Percentiles rank a stretch among this genome's conserved stretches.
These are phyloP conservation scores for Euproctis similis DNA, from an alignment of 2,888 invertebrate genomes.

Conservation along the genomic window DNA sequence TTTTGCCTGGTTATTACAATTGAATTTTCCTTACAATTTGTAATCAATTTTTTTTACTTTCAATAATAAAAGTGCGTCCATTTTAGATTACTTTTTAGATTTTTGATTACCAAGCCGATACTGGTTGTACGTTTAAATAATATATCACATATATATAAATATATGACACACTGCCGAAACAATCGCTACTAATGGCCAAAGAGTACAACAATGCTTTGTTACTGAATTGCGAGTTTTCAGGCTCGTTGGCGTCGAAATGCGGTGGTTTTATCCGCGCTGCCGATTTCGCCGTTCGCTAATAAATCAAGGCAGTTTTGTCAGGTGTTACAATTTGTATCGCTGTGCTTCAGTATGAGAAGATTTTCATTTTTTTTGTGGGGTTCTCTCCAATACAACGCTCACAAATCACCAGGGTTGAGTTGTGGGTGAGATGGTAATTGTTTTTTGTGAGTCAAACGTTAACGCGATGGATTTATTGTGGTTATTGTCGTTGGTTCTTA, in stretches of 20 bases:
- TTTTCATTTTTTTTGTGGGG: conserved; percentile 31
- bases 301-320: conserved; percentile 52
- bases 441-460: conserved; percentile 14
- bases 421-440: conserved; percentile 28
- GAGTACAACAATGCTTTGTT: conserved; percentile 35
- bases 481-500: conserved; percentile 4
- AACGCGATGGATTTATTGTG: conserved; percentile 16
- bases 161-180: conserved; percentile 29
- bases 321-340: conserved; percentile 47
- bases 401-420: conserved; percentile 26
- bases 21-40: too few relatives aligned
- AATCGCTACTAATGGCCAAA: conserved; percentile 32
- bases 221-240: conserved; percentile 30
- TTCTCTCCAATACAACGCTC: conserved; percentile 19
- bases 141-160: too few relatives aligned
- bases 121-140: too few relatives aligned
- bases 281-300: conserved; percentile 37
- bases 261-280: conserved; percentile 37
- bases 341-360: conserved; percentile 28
- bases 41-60: too few relatives aligned
- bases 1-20: too few relatives aligned
- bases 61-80: too few relatives aligned
- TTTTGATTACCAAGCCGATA: too few relatives aligned
- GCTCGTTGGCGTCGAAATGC: conserved; percentile 32
- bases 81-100: too few relatives aligned